Evolutionary conservation across 2,888 invertebrate species (phyloP).

Genomic region (Cosmopolites sordidus): DNA sequence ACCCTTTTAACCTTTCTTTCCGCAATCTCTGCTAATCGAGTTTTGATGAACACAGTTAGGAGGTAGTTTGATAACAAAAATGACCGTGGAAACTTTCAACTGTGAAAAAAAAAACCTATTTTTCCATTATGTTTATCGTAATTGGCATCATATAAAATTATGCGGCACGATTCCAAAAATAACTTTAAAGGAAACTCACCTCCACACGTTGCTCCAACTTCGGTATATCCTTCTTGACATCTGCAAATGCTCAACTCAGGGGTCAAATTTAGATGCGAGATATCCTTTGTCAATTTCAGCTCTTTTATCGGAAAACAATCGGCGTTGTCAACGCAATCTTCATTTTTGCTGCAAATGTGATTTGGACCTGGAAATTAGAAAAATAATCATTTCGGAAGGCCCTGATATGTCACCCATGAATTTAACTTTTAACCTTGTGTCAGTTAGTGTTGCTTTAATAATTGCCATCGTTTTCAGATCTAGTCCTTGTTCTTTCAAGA

Average conservation of each 20-base stretch:
- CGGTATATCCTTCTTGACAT: slow-evolving; percentile 36
- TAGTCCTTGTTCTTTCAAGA: no score
- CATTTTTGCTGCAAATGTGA: slow-evolving; percentile 40
- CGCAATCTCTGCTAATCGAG: slow-evolving; percentile 2
- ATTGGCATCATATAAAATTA: no score
- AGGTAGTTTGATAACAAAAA: background rate
- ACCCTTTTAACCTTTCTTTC: slow-evolving; percentile 5
- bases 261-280: slow-evolving; percentile 15
- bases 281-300: slow-evolving; percentile 25
- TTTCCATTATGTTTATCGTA: no score
- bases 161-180: no score
- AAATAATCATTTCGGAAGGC: no score
- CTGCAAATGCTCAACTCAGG: slow-evolving; percentile 32
- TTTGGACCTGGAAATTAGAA: slow-evolving; percentile 36
- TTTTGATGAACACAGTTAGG: slow-evolving; percentile 8
- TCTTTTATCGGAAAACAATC: slow-evolving; percentile 37
- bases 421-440: no score
- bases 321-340: slow-evolving; percentile 43
- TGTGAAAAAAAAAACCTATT: no score
- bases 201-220: slow-evolving; percentile 31
- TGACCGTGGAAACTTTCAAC: background rate
- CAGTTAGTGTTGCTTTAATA: no score
- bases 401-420: no score
- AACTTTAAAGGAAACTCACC: slow-evolving; percentile 25
- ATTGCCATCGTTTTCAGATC: no score